Percentiles rank a stretch among this genome's conserved stretches.
phyloP scores from a whole-genome alignment of 2,797 vertebrate genomes.

The Acanthis flammea region DNA sequence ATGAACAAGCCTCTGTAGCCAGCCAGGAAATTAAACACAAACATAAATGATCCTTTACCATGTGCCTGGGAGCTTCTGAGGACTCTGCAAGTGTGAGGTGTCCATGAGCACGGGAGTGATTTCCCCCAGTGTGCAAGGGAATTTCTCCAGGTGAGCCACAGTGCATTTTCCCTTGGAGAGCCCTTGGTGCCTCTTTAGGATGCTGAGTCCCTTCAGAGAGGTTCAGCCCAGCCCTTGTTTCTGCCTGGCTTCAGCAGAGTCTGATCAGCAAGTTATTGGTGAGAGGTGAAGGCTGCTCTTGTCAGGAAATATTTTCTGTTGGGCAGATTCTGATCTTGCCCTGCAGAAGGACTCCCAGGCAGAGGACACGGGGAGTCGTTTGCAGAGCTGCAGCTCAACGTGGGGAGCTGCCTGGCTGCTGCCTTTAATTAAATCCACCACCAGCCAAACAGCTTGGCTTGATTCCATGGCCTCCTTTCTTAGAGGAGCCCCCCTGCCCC shows the following conservation, averaged over 20 bases:
- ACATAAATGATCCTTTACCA: background rate
- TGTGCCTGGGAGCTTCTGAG: background rate
- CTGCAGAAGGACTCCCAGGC: background rate
- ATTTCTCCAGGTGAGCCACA: background rate
- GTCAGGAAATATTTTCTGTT: background rate
- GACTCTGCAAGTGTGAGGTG: background rate
- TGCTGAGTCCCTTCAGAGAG: background rate
- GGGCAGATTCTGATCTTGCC: background rate
- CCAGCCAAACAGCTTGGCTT: background rate
- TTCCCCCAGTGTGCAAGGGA: background rate
- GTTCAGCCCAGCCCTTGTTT: background rate
- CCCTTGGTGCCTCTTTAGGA: background rate
- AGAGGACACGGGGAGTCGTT: background rate
- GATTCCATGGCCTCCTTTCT: background rate
- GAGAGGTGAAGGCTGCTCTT: background rate
- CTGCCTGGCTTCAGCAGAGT: background rate
- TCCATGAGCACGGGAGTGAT: background rate
- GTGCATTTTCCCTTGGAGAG: background rate
- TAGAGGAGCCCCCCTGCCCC: background rate
- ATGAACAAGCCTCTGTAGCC: background rate
- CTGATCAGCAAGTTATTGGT: background rate
- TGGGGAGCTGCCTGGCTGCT: background rate
- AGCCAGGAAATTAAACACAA: background rate
- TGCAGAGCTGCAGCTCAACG: background rate
- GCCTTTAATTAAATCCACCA: slow-evolving; percentile 32